Conservation (phyloP, 2,888 invertebrate species). For the Pinctada fucata region DNA sequence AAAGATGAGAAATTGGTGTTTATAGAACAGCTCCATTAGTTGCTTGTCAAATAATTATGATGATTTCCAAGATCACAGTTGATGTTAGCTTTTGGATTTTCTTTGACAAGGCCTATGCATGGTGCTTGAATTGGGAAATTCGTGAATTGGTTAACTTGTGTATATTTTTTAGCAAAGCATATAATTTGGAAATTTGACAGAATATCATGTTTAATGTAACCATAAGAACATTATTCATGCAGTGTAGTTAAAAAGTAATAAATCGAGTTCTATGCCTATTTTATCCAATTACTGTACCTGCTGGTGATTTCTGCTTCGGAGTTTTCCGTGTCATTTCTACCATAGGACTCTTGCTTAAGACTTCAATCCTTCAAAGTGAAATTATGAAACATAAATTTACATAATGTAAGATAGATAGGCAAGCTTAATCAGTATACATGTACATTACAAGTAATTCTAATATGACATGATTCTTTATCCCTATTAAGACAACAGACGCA, state of each 20-base stretch:
- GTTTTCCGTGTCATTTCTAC: constrained; percentile 69
- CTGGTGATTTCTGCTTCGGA: constrained; percentile 45
- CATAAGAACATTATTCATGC: too few relatives aligned
- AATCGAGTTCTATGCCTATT: too few relatives aligned
- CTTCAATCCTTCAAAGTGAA: constrained; percentile 60
- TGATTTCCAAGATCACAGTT: background rate
- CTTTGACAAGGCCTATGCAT: too few relatives aligned
- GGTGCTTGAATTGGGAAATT: too few relatives aligned
- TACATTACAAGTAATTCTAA: background rate
- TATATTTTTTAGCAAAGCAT: too few relatives aligned
- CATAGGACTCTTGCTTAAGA: constrained; percentile 71
- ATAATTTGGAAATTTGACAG: too few relatives aligned
- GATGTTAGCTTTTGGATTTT: too few relatives aligned
- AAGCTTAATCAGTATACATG: background rate
- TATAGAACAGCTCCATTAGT: background rate
- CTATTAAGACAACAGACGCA: too few relatives aligned
- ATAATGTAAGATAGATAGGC: background rate
- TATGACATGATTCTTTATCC: too few relatives aligned
- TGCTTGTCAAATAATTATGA: background rate
- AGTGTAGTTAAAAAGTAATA: too few relatives aligned
- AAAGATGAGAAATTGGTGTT: background rate
- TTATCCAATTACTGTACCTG: constrained; percentile 20
- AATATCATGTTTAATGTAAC: too few relatives aligned
- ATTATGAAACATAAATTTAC: background rate
- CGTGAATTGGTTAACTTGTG: too few relatives aligned